phyloP scores from a whole-genome alignment of 1,140 invertebrate species.

The Lepidurus couesii region DNA sequence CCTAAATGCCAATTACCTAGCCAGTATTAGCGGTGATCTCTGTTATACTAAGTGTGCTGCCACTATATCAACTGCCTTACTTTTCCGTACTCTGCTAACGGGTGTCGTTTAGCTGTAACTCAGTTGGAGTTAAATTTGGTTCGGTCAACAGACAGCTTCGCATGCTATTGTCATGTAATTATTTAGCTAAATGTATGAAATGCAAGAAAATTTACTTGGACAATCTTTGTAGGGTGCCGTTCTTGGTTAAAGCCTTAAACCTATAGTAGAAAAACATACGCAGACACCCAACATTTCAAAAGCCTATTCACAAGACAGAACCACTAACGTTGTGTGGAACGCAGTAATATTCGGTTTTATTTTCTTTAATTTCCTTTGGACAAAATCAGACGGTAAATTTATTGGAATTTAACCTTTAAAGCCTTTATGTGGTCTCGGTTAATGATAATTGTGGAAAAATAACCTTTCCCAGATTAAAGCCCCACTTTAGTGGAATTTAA shows the following conservation, averaged over 20 bases:
- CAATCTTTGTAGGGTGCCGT: not conserved
- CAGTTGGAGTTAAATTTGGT: not conserved
- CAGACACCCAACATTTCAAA: no score
- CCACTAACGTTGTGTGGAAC: no score
- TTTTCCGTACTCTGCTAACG: not conserved
- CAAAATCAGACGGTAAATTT: no score
- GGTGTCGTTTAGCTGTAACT: not conserved
- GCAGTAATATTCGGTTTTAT: no score
- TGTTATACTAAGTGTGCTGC: not conserved
- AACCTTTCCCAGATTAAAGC: no score
- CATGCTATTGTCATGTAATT: not conserved
- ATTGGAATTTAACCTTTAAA: no score
- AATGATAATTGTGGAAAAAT: no score
- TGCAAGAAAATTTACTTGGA: not conserved
- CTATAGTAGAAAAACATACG: not conserved
- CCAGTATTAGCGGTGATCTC: not conserved
- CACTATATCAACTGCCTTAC: not conserved
- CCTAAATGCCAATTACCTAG: not conserved
- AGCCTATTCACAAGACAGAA: no score
- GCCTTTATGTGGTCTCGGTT: no score
- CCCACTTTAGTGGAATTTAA: no score
- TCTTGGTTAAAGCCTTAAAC: not conserved
- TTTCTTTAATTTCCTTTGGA: no score
- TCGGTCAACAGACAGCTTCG: not conserved
- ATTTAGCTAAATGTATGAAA: not conserved